Evolutionary conservation across 1,140 invertebrate species (phyloP).

Genomic region (Onthophagus taurus): DNA sequence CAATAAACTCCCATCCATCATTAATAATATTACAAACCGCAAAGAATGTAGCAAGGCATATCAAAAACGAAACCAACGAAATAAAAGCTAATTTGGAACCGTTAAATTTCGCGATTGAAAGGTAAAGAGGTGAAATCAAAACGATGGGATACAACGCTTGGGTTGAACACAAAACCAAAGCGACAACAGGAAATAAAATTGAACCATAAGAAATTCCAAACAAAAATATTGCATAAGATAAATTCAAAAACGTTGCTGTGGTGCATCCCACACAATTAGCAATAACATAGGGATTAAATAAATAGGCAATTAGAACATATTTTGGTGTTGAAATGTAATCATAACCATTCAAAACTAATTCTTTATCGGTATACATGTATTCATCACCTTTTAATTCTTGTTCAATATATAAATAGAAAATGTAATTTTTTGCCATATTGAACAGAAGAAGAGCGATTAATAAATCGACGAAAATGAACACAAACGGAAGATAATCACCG

Average conservation of each 20-base stretch:
- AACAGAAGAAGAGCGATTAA: conserved; percentile 63
- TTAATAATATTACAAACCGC: conserved; percentile 41
- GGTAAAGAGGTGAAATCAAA: conserved; percentile 64
- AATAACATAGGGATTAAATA: conserved; percentile 89
- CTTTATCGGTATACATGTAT: conserved; percentile 49
- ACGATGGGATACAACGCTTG: conserved; percentile 81
- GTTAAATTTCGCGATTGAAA: conserved; percentile 25
- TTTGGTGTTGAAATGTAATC: conserved; percentile 48
- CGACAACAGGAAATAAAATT: conserved; percentile 44
- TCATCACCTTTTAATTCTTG: conserved; percentile 39
- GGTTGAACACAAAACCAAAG: conserved; percentile 67
- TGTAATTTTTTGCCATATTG: conserved; percentile 56
- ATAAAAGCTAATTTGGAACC: conserved; percentile 21
- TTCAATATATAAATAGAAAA: conserved; percentile 42
- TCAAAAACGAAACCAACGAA: conserved; percentile 29
- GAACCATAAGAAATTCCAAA: conserved; percentile 57
- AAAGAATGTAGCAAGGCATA: conserved; percentile 28
- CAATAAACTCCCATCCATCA: conserved; percentile 63
- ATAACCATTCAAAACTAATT: conserved; percentile 46
- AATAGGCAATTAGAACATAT: conserved; percentile 70
- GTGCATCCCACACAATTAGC: conserved; percentile 85
- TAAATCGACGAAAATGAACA: conserved; percentile 68
- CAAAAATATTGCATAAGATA: conserved; percentile 63
- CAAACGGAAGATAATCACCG: conserved; percentile 45
- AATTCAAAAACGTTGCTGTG: conserved; percentile 83